These are phyloP conservation scores for Stomorhina lunata DNA, from an alignment of 2,888 invertebrate species.

Conservation along the genomic window DNA sequence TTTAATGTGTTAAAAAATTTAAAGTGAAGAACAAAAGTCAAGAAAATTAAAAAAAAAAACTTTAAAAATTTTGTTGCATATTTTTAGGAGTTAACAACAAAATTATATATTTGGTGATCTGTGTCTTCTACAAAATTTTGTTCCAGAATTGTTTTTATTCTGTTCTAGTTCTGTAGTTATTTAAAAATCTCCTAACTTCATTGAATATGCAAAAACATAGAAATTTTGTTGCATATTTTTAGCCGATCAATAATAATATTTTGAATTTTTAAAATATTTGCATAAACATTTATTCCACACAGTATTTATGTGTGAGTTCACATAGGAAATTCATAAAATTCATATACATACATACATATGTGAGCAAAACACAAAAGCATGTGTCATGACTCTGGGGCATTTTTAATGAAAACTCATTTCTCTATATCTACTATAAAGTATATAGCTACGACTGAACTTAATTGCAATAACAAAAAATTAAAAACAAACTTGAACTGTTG, in stretches of 20 bases:
- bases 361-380: not conserved
- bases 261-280: too few relatives aligned
- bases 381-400: slow-evolving; percentile 62
- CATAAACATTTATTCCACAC: not conserved
- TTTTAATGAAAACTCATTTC: slow-evolving; percentile 68
- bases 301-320: slow-evolving; percentile 7
- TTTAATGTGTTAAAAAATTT: not conserved
- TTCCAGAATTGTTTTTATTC: too few relatives aligned
- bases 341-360: not conserved
- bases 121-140: too few relatives aligned
- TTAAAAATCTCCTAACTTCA: too few relatives aligned
- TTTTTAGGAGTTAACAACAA: too few relatives aligned
- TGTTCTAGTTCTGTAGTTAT: too few relatives aligned
- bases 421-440: slow-evolving; percentile 1
- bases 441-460: slow-evolving; percentile 62
- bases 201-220: too few relatives aligned
- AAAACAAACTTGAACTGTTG: slow-evolving; percentile 43
- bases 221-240: too few relatives aligned
- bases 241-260: too few relatives aligned
- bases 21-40: not conserved
- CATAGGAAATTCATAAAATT: not conserved
- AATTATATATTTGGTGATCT: too few relatives aligned
- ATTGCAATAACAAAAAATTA: slow-evolving; percentile 65
- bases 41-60: not conserved
- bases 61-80: too few relatives aligned